phyloP scores from a whole-genome alignment of 2,888 invertebrate species.

The Myopa tessellatipennis region DNA sequence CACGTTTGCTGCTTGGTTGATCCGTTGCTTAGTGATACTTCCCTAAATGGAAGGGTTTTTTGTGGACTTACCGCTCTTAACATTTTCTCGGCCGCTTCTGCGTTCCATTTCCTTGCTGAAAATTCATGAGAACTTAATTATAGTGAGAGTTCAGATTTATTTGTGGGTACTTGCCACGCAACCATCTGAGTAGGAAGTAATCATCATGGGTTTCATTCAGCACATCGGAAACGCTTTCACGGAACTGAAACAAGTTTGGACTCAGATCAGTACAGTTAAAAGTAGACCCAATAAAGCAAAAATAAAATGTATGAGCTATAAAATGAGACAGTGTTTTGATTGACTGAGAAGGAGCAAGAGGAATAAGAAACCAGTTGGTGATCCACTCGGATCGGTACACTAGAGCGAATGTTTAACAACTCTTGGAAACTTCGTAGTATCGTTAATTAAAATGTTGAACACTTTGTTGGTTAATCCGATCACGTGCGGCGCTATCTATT shows the following conservation, averaged over 20 bases:
- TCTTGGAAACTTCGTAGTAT: no score
- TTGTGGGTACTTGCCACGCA: constrained; percentile 74
- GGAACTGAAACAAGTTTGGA: constrained; percentile 72
- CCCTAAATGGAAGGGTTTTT: background rate
- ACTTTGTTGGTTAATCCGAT: no score
- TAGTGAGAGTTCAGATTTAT: background rate
- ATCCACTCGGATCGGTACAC: no score
- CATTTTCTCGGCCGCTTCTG: constrained; percentile 92
- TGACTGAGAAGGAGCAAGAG: no score
- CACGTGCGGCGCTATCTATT: no score
- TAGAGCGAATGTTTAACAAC: no score
- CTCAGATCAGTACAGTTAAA: background rate
- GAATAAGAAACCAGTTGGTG: no score
- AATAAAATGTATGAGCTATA: no score
- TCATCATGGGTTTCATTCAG: constrained; percentile 81
- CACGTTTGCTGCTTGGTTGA: no score
- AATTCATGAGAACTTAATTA: background rate
- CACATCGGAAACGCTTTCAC: constrained; percentile 76
- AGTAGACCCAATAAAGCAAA: background rate
- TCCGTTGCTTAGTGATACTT: no score
- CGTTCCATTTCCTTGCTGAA: constrained; percentile 84
- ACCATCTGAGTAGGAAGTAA: constrained; percentile 82
- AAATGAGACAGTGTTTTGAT: no score
- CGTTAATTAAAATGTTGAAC: no score
- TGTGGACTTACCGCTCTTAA: constrained; percentile 79